Base-by-base conservation (phyloP, 1,140 invertebrate genomes). In the Drosophila seguyi region DNA sequence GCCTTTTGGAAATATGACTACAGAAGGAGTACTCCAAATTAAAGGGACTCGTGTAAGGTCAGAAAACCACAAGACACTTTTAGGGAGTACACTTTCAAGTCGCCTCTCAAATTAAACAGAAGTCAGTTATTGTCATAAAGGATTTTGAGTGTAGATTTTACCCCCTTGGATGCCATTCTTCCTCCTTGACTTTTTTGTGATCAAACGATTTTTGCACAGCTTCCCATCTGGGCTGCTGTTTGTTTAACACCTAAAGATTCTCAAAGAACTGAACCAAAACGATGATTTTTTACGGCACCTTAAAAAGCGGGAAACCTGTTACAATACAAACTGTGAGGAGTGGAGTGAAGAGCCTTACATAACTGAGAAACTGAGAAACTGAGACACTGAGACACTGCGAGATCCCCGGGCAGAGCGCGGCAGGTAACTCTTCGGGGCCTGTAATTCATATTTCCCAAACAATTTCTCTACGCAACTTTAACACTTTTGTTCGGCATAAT, bases 391-490 rank as follows among this genome's bases (percentile, higher is more conserved):
- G 52, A 16, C 25, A 25, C 25, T 25, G 25, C 2, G 25, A 25
- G 4, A 25, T 59, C 29, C 41, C 67, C 65, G 66, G 68, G 74
- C 66, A 58, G 75, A 29, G 60, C 76, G 60, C 76, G 48, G 67
- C 76, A 73, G 76, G 76, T 79, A 73, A 79, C 76, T 79, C 75
- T 79, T 79, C 76, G 10, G 83, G 52, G 44, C 76, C 59, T 61
- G 75, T 79, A 79, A 79, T 79, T 79, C 77, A 79, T 79, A 79
- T 79, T 79, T 79, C 44, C 75, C 56, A 79, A 79, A 79, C 77
- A 79, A 79, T 79, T 79, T 79, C 68, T 79, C 56, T 79, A 79
- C 75, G 68, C 67, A 79, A 79, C 66, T 67, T 79, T 79, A 79
- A 79, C 75, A 79, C 77, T 79, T 79, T 79, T 79, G 76, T 79